Evolutionary conservation across 2,888 invertebrate genomes (phyloP).

Genomic region (Pherbina coryleti): DNA sequence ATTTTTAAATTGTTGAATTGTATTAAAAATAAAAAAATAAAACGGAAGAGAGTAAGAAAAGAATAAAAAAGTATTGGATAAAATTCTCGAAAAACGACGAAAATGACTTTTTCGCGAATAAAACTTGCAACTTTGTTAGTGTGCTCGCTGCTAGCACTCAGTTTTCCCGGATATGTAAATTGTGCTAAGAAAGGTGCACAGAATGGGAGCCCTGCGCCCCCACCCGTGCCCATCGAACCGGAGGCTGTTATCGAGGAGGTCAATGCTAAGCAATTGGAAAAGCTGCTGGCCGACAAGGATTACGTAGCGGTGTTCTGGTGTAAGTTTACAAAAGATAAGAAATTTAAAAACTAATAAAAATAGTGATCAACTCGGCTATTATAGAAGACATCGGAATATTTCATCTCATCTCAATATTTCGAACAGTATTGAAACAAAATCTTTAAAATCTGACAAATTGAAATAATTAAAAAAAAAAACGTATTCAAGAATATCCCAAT

Average conservation of each 20-base stretch:
- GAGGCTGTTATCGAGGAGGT: conserved; percentile 93
- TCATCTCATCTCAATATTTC: not conserved
- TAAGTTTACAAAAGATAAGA: conserved; percentile 75
- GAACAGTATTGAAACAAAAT: not conserved
- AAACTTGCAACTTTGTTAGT: conserved; percentile 68
- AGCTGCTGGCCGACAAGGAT: conserved; percentile 90
- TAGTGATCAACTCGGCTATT: not conserved
- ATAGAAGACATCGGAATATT: not conserved
- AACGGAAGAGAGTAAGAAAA: conserved; percentile 34
- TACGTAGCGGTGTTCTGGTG: conserved; percentile 97
- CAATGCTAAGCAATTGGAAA: conserved; percentile 91
- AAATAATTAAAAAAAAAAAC: not conserved
- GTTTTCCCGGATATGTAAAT: conserved; percentile 69
- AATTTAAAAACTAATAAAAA: conserved; percentile 32
- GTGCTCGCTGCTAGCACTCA: conserved; percentile 68
- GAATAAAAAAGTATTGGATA: conserved; percentile 40
- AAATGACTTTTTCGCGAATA: conserved; percentile 70
- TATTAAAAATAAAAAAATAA: conserved; percentile 16
- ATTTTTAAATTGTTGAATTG: conserved; percentile 42
- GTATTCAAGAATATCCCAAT: not conserved
- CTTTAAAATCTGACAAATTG: not conserved
- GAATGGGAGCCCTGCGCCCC: conserved; percentile 66
- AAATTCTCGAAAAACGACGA: conserved; percentile 45
- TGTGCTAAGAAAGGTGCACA: conserved; percentile 67
- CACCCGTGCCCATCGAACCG: conserved; percentile 62